Base-by-base conservation (phyloP, 2,113 vertebrate genomes). In the Trichechus manatus region DNA sequence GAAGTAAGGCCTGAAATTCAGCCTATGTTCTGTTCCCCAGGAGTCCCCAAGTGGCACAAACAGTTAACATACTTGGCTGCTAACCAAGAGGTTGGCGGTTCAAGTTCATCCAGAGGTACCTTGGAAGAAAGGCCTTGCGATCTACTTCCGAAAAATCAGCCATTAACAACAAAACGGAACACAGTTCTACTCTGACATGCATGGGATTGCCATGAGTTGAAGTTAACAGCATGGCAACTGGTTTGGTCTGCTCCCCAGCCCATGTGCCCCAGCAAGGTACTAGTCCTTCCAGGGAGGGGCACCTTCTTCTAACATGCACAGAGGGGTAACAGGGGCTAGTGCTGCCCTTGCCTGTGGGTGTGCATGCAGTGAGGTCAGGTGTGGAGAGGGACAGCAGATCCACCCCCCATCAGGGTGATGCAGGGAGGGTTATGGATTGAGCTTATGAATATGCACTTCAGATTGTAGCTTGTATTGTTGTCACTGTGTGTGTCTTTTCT, bases 341-440 rank as follows among this genome's bases (percentile, higher is more conserved):
- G n/a, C 44, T 47, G 33, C 33, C 39, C 31, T 39, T 6, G 14
- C 47, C 9, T 75, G 27, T 25, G 23, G 6, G 14, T 50, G 63
- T 5, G 33, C 2, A 23, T 1, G 31, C 70, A 42, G 44, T 9
- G 56, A 53, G 42, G 64, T 17, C 13, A 1, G 20, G 9, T 74
- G 3, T 42, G 44, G 47, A 6, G 11, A 64, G 36, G 22, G 22
- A 56, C 0, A 74, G 61, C 33, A 85, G 39, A 85, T 20, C 11
- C 10, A 33, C 5, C 9, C 9, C 50, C 5, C 1, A 0, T 15
- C 44, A 25, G 15, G 31, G 14, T 25, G 36, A 33, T 5, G 11
- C 8, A 19, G 36, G 27, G n/a, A 90, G 47, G 44, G 25, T 14
- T 66, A 10, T 8, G 10, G 15, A 7, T 59, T 25, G 6, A 39